Conservation (phyloP, 2,113 vertebrate genomes). For the Columba janthina region DNA sequence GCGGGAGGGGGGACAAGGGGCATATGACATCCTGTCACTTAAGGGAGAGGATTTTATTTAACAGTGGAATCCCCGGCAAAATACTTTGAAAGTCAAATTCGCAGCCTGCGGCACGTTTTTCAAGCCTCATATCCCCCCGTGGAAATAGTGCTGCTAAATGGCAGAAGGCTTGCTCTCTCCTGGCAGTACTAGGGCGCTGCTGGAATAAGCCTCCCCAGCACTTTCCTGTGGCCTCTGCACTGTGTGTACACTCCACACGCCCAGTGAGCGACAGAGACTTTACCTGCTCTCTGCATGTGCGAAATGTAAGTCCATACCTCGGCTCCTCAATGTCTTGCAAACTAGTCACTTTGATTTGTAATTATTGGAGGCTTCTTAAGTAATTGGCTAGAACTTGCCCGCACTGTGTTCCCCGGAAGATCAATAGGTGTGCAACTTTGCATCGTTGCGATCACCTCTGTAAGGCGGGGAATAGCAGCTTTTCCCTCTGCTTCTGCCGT, state of each 20-base stretch:
- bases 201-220: constrained; percentile 14
- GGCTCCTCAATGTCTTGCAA: constrained; percentile 2
- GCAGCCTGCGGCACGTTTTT: constrained; percentile 25
- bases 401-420: background rate
- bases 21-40: background rate
- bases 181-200: background rate
- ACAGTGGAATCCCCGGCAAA: background rate
- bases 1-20: background rate
- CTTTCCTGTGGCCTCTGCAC: constrained; percentile 42
- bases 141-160: background rate
- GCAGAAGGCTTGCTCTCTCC: constrained; percentile 31
- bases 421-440: constrained; percentile 21
- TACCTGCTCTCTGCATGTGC: constrained; percentile 33
- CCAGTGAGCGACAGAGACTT: constrained; percentile 40
- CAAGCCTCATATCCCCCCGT: background rate
- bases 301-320: constrained; percentile 35
- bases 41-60: background rate
- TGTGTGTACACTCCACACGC: constrained; percentile 34
- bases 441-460: background rate
- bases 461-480: background rate
- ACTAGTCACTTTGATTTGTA: constrained; percentile 5
- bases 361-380: background rate
- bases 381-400: constrained; percentile 35
- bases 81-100: constrained; percentile 32
- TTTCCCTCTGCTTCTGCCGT: background rate